phyloP scores from a whole-genome alignment of 1,140 invertebrate species.

The Plutomurus gul region DNA sequence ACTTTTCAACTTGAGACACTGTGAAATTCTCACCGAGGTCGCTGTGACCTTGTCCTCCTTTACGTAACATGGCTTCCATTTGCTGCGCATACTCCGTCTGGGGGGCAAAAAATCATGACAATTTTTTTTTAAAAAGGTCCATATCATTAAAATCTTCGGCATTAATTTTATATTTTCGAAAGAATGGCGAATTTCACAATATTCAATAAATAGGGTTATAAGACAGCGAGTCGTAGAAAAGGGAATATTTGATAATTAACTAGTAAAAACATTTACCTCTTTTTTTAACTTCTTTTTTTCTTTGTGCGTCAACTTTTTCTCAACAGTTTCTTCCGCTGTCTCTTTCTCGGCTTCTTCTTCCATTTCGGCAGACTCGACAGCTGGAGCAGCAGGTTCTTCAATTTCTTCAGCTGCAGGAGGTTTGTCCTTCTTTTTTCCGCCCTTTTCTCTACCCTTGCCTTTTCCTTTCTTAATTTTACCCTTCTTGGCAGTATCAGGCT shows the following conservation, averaged over 20 bases:
- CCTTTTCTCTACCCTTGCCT: background rate
- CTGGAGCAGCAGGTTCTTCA: background rate
- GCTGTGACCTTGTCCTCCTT: slow-evolving; percentile 83
- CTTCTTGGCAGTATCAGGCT: background rate
- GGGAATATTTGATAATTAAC: background rate
- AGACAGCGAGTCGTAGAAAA: too few species aligned
- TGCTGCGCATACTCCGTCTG: slow-evolving; percentile 90
- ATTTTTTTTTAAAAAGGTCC: slow-evolving; percentile 16
- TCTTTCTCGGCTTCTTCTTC: background rate
- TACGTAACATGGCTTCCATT: slow-evolving; percentile 83
- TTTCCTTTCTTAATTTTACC: slow-evolving; percentile 2
- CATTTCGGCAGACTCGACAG: background rate
- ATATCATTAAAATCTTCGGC: background rate
- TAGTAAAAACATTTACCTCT: slow-evolving; percentile 56
- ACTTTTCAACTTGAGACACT: slow-evolving; percentile 90
- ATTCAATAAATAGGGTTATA: too few species aligned
- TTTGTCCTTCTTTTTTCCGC: background rate
- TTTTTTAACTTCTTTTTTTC: slow-evolving; percentile 95
- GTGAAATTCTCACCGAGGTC: slow-evolving; percentile 93
- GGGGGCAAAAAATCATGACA: too few species aligned
- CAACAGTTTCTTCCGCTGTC: slow-evolving; percentile 45
- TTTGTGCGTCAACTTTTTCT: slow-evolving; percentile 87
- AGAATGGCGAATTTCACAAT: background rate
- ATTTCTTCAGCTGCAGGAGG: background rate
- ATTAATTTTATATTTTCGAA: background rate